phyloP scores from a whole-genome alignment of 2,888 invertebrate species.

The Caenorhabditis imperialis region DNA sequence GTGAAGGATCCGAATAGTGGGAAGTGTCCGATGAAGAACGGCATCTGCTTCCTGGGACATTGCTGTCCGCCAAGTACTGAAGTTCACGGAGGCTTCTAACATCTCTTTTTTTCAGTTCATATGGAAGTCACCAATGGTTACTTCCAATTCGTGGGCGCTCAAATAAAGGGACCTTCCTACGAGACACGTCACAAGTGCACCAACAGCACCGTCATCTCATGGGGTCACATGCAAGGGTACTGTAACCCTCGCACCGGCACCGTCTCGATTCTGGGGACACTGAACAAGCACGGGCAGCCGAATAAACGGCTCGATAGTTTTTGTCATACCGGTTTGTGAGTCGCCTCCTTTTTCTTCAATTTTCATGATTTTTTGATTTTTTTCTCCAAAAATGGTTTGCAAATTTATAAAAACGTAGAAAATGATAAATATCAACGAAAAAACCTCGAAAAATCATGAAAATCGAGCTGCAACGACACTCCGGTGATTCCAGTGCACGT shows the following conservation, averaged over 20 bases:
- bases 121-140: too few species aligned
- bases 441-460: too few species aligned
- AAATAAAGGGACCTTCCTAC: conserved; percentile 12
- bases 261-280: conserved; percentile 12
- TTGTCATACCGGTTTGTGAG: conserved; percentile 5
- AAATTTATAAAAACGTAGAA: too few species aligned
- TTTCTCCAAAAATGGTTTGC: too few species aligned
- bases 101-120: too few species aligned
- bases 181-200: conserved; percentile 6
- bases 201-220: neutral
- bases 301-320: neutral
- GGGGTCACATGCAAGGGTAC: conserved; percentile 7
- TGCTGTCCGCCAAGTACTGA: conserved; percentile 27
- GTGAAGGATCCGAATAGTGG: conserved; percentile 4
- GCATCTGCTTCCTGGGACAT: conserved; percentile 23
- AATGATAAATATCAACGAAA: too few species aligned
- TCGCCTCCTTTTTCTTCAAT: neutral
- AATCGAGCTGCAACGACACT: too few species aligned
- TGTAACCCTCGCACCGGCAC: conserved; percentile 22
- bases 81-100: too few species aligned
- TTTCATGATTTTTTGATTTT: too few species aligned
- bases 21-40: conserved; percentile 2
- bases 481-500: too few species aligned
- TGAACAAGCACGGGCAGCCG: conserved; percentile 11
- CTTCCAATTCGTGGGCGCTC: too few species aligned